Conservation (phyloP, 1,140 invertebrate species). For the Zophobas atratus region DNA sequence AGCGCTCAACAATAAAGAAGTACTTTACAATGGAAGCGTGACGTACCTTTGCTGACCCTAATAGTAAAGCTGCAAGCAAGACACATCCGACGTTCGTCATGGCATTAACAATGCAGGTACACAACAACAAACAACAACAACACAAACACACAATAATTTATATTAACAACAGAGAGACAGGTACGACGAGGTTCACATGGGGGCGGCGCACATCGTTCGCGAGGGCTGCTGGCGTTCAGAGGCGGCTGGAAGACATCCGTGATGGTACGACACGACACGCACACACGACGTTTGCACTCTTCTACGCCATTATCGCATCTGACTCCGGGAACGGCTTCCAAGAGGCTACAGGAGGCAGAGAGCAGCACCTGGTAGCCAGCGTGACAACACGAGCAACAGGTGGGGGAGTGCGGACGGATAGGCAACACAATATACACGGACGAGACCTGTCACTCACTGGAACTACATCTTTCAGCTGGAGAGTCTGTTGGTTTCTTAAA, state of each 20-base stretch:
- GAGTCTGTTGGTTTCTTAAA: too few species aligned
- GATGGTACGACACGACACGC: constrained; percentile 14
- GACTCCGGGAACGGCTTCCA: constrained; percentile 16
- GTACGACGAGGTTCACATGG: constrained; percentile 22
- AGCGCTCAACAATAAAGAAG: constrained; percentile 29
- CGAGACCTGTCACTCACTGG: too few species aligned
- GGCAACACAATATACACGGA: not conserved
- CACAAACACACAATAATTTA: constrained; percentile 36
- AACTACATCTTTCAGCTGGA: too few species aligned
- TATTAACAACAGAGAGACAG: constrained; percentile 23
- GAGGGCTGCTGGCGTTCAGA: not conserved
- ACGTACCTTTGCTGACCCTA: constrained; percentile 41
- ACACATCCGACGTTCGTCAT: constrained; percentile 24
- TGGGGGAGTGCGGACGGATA: not conserved
- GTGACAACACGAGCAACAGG: constrained; percentile 33
- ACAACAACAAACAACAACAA: constrained; percentile 22
- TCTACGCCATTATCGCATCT: constrained; percentile 37
- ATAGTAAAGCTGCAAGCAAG: constrained; percentile 38
- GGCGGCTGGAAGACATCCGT: constrained; percentile 4
- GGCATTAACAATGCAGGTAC: constrained; percentile 39
- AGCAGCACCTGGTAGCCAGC: constrained; percentile 35
- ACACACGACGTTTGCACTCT: constrained; percentile 6
- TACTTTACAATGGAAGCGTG: constrained; percentile 24
- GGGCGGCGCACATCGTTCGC: constrained; percentile 6
- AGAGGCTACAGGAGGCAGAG: constrained; percentile 14